Conservation (phyloP, 92 coral and sea anemone species). For the Epizoanthus rinbou region DNA sequence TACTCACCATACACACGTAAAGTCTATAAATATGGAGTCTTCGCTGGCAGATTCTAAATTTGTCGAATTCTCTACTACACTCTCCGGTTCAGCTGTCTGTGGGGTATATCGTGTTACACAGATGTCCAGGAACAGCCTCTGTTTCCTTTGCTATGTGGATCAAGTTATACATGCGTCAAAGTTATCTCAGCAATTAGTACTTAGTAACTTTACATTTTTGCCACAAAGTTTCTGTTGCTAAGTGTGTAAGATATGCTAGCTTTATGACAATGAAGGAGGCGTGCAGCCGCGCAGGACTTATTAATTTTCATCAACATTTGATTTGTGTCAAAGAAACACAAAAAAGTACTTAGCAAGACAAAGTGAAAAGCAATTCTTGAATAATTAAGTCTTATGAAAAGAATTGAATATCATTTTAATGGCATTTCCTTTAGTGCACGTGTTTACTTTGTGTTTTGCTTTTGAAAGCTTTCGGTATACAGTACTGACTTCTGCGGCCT, state of each 20-base stretch:
- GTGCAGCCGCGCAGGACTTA: not conserved
- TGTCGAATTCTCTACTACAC: not conserved
- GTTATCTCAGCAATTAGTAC: not conserved
- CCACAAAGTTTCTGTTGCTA: conserved; percentile 22
- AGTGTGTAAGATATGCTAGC: not conserved
- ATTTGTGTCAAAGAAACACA: conserved; percentile 38
- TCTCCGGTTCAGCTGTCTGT: not conserved
- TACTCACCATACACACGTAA: conserved; percentile 17
- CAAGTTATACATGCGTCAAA: conserved; percentile 10
- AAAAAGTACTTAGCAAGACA: conserved; percentile 13
- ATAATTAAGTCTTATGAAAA: conserved; percentile 16
- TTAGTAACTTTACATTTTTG: not conserved
- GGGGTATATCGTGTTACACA: conserved; percentile 26
- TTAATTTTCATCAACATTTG: conserved; percentile 27
- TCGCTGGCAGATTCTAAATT: conserved; percentile 9
- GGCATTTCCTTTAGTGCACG: conserved; percentile 13
- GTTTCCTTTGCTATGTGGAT: conserved; percentile 11
- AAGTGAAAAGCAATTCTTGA: conserved; percentile 11
- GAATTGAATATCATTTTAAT: conserved; percentile 17
- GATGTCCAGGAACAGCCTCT: not conserved
- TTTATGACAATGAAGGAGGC: conserved; percentile 10
- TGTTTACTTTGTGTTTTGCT: conserved; percentile 4
- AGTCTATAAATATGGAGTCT: not conserved
- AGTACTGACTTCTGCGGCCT: not conserved
- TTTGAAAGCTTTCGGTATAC: conserved; percentile 25